Evolutionary conservation across 2,888 invertebrate genomes (phyloP).

Genomic region (Athalia circularis): DNA sequence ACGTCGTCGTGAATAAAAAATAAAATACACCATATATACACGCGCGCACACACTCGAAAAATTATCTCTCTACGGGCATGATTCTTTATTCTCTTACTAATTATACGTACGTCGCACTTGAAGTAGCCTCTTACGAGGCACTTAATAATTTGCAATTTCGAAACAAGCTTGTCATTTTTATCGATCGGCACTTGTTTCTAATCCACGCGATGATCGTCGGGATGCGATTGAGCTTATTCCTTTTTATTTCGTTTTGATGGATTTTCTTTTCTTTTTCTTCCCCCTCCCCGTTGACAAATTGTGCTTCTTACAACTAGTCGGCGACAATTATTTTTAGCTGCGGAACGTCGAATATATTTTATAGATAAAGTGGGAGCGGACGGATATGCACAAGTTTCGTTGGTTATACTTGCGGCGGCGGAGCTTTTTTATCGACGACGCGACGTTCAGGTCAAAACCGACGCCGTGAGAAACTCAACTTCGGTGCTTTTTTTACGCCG

Average conservation of each 20-base stretch:
- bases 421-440: conserved; percentile 69
- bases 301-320: no score
- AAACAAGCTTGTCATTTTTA: no score
- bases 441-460: conserved; percentile 36
- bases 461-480: conserved; percentile 45
- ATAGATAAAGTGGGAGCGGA: neutral
- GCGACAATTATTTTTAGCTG: no score
- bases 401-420: conserved; percentile 48
- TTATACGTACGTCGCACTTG: no score
- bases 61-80: no score
- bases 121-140: no score
- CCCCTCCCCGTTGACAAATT: neutral
- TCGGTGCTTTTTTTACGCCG: conserved; percentile 59
- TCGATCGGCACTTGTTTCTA: no score
- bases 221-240: no score
- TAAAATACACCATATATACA: neutral
- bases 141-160: no score
- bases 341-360: neutral
- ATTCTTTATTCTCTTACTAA: no score
- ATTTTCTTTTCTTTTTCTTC: neutral
- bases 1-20: neutral
- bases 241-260: neutral
- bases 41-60: conserved; percentile 6
- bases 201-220: no score
- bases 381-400: conserved; percentile 51